Evolutionary conservation across 2,797 vertebrate genomes (phyloP).

Genomic region (Bovichtus variegatus): DNA sequence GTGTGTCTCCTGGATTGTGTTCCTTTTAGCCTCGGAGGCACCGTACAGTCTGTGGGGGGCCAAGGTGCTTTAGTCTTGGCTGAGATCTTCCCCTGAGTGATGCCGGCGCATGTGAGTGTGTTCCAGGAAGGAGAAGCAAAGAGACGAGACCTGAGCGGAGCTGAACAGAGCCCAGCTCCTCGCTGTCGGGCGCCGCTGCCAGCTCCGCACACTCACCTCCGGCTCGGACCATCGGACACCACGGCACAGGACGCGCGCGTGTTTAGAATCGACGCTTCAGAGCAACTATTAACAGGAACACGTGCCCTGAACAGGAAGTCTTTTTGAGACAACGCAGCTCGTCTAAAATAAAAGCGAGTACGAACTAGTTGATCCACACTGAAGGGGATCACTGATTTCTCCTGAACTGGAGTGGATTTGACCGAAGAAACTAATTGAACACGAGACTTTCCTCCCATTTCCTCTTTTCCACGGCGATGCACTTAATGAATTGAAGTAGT

Average conservation of each 20-base stretch:
- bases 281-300: no score
- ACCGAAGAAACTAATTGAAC: slow-evolving; percentile 54
- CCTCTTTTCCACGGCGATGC: slow-evolving; percentile 29
- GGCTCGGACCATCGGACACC: slow-evolving; percentile 51
- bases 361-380: background rate
- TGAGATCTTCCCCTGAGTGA: slow-evolving; percentile 76
- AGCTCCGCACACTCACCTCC: slow-evolving; percentile 46
- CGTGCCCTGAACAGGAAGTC: no score
- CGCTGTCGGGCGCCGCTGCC: slow-evolving; percentile 47
- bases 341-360: background rate
- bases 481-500: slow-evolving; percentile 70
- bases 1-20: slow-evolving; percentile 61
- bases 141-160: slow-evolving; percentile 68
- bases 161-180: slow-evolving; percentile 65
- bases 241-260: slow-evolving; percentile 14
- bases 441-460: slow-evolving; percentile 46
- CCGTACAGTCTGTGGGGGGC: slow-evolving; percentile 65
- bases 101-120: slow-evolving; percentile 59
- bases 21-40: slow-evolving; percentile 63
- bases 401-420: slow-evolving; percentile 23
- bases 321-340: slow-evolving; percentile 3
- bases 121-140: slow-evolving; percentile 40
- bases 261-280: background rate
- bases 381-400: slow-evolving; percentile 2
- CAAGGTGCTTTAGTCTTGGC: slow-evolving; percentile 75